These are phyloP conservation scores for Lithophane semibrunnea DNA, from an alignment of 2,888 invertebrate species.

Conservation along the genomic window DNA sequence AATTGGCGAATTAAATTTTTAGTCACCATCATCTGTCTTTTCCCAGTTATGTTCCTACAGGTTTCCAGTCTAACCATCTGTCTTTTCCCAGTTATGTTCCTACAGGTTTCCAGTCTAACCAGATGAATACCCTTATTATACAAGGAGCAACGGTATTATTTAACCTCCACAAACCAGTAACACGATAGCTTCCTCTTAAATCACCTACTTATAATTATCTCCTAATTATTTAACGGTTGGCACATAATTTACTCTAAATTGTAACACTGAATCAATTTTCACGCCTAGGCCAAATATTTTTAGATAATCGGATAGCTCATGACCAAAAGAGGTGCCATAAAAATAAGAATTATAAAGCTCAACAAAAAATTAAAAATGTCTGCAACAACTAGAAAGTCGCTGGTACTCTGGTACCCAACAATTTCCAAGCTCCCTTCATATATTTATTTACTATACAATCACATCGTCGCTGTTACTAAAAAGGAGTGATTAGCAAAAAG, in stretches of 20 bases:
- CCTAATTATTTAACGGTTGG: not conserved
- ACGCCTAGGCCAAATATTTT: too few species aligned
- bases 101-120: not conserved
- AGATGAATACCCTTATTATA: not conserved
- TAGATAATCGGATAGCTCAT: too few species aligned
- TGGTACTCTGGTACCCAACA: not conserved
- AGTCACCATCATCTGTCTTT: not conserved
- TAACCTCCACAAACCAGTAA: not conserved
- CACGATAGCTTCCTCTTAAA: not conserved
- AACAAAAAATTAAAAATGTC: too few species aligned
- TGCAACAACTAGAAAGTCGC: too few species aligned
- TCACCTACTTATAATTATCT: not conserved
- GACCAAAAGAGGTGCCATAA: too few species aligned
- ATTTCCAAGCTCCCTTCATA: not conserved
- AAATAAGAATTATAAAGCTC: too few species aligned
- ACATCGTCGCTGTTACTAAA: not conserved
- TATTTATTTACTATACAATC: not conserved
- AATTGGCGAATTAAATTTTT: not conserved
- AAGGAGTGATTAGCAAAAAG: conserved; percentile 42
- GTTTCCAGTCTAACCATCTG: not conserved
- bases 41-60: not conserved
- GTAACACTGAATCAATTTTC: too few species aligned
- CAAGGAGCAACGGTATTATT: too few species aligned
- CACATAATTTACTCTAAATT: too few species aligned
- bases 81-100: too few species aligned